Conservation (phyloP, 2,888 invertebrate genomes). For the Phyllotreta cruciferae region DNA sequence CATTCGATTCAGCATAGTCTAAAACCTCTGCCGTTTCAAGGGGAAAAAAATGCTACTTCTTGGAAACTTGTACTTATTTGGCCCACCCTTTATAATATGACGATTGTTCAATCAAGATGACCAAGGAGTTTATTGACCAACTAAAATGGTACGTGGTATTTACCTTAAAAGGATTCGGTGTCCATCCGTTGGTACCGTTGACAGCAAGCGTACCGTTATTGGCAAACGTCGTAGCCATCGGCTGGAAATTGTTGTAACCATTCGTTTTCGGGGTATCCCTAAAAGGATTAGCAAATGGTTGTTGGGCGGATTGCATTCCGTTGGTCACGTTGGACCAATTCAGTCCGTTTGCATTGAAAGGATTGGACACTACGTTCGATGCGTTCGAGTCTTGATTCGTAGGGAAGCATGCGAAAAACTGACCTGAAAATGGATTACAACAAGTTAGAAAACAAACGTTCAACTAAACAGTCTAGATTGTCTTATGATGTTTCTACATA, state of each 20-base stretch:
- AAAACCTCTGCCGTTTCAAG: no score
- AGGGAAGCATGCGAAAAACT: conserved; percentile 54
- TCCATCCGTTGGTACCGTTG: conserved; percentile 47
- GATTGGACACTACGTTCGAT: conserved; percentile 47
- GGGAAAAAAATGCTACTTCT: no score
- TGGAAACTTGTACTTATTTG: no score
- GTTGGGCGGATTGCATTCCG: conserved; percentile 39
- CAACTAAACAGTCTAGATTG: no score
- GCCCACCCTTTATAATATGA: no score
- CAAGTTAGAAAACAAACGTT: no score
- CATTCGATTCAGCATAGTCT: no score
- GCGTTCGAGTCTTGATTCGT: conserved; percentile 46
- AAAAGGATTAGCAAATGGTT: conserved; percentile 53
- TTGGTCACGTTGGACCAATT: conserved; percentile 37
- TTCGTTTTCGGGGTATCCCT: conserved; percentile 46
- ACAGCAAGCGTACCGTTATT: conserved; percentile 40
- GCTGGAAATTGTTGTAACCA: conserved; percentile 51
- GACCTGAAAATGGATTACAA: conserved; percentile 48
- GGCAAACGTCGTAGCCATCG: conserved; percentile 43
- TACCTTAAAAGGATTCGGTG: conserved; percentile 58
- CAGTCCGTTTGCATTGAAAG: conserved; percentile 41
- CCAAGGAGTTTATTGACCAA: no score
- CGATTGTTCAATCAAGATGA: no score
- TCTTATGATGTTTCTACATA: no score
- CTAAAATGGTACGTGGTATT: conserved; percentile 8